These are phyloP conservation scores for Plestiodon gilberti DNA, from an alignment of 2,113 vertebrate genomes.

Conservation along the genomic window DNA sequence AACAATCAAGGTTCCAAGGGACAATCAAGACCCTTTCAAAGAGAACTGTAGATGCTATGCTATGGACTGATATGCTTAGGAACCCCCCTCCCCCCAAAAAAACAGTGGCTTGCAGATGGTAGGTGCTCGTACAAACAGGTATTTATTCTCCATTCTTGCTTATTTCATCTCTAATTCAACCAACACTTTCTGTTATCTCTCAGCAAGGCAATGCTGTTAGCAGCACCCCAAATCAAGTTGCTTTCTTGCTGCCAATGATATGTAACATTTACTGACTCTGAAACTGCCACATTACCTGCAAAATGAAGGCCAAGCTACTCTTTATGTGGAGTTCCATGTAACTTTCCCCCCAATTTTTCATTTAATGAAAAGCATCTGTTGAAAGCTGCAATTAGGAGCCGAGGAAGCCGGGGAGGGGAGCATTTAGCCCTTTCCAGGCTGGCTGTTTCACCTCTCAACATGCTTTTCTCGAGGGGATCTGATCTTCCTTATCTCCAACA, in stretches of 20 bases:
- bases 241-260: not conserved
- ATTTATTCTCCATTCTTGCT: not conserved
- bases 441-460: not conserved
- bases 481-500: not conserved
- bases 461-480: not conserved
- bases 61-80: not conserved
- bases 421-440: no score
- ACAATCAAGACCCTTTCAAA: no score
- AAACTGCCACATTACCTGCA: not conserved
- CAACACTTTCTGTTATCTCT: not conserved
- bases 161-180: not conserved
- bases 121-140: not conserved
- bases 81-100: not conserved
- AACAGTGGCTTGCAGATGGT: no score
- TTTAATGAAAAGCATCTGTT: not conserved
- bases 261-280: not conserved
- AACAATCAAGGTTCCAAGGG: no score
- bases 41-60: not conserved
- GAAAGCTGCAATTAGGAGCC: not conserved
- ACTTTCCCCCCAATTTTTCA: not conserved
- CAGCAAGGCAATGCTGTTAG: not conserved
- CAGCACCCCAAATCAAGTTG: not conserved
- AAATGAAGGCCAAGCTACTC: not conserved
- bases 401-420: no score
- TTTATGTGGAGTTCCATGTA: no score